Conservation (phyloP, 2,113 vertebrate genomes). For the Artemisiospiza belli region DNA sequence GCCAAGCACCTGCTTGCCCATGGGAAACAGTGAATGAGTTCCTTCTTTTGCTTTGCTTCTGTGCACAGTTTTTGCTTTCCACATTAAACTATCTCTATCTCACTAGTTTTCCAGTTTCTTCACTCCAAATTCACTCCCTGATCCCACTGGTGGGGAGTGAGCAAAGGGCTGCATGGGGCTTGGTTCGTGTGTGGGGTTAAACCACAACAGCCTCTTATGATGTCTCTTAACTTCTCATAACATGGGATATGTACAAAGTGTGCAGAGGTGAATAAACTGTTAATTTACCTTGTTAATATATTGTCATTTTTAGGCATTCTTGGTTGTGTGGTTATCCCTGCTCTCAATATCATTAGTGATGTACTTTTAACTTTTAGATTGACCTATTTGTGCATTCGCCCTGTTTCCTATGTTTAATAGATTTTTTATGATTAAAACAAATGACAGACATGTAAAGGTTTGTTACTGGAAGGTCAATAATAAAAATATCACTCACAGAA, state of each 20-base stretch:
- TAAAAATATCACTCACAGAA: background rate
- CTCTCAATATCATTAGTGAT: background rate
- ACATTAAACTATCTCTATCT: background rate
- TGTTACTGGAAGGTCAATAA: background rate
- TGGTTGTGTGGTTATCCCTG: background rate
- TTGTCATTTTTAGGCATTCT: background rate
- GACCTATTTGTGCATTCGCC: background rate
- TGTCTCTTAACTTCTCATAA: accelerated
- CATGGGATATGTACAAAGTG: background rate
- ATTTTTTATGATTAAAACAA: background rate
- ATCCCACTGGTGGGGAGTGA: background rate
- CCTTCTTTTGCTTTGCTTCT: background rate
- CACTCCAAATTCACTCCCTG: background rate
- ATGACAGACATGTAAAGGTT: background rate
- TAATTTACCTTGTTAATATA: too few relatives aligned
- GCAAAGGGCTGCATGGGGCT: accelerated
- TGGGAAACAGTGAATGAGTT: background rate
- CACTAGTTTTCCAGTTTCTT: background rate
- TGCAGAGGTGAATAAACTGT: background rate
- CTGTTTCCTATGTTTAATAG: background rate
- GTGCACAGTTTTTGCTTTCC: background rate
- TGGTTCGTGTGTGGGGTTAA: background rate
- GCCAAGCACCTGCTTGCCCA: background rate
- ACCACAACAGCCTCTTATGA: background rate
- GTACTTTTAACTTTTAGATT: background rate